phyloP scores from a whole-genome alignment of 2,888 invertebrate species.

The Drosophila nigricruria region DNA sequence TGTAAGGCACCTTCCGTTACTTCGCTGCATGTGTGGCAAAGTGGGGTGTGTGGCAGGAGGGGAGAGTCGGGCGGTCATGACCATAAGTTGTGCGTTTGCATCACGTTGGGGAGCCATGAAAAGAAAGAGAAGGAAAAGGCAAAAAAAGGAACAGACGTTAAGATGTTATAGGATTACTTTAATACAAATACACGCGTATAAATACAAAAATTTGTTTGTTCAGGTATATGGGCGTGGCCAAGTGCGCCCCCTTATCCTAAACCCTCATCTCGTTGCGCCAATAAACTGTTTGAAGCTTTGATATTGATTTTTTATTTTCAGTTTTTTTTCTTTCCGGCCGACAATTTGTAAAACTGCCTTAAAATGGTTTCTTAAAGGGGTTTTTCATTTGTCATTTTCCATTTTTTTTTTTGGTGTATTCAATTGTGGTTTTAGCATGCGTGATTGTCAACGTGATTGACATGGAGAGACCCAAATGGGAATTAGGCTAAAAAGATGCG shows the following conservation, averaged over 20 bases:
- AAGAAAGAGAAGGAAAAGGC: constrained; percentile 4
- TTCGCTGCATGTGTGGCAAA: constrained; percentile 83
- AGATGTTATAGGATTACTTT: constrained; percentile 74
- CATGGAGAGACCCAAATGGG: constrained; percentile 18
- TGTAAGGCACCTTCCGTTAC: constrained; percentile 88
- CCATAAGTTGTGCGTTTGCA: constrained; percentile 57
- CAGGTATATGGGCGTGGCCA: constrained; percentile 52
- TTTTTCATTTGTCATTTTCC: background rate
- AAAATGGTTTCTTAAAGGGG: constrained; percentile 47
- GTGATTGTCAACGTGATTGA: constrained; percentile 44
- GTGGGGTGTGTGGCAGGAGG: background rate
- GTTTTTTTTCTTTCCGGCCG: background rate
- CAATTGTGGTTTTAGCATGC: constrained; percentile 35
- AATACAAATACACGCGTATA: constrained; percentile 41
- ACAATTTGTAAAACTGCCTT: constrained; percentile 36
- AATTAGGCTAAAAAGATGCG: constrained; percentile 10
- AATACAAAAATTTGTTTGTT: constrained; percentile 65
- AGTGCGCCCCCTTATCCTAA: background rate
- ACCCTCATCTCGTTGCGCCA: constrained; percentile 35
- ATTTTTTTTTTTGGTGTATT: constrained; percentile 26
- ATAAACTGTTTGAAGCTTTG: constrained; percentile 45
- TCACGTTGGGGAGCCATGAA: constrained; percentile 72
- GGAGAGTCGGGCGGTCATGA: constrained; percentile 7
- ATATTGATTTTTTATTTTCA: constrained; percentile 66
- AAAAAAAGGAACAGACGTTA: constrained; percentile 36